These are phyloP conservation scores for Enteromius radiatus DNA, from an alignment of 2,797 vertebrate genomes.

Conservation along the genomic window DNA sequence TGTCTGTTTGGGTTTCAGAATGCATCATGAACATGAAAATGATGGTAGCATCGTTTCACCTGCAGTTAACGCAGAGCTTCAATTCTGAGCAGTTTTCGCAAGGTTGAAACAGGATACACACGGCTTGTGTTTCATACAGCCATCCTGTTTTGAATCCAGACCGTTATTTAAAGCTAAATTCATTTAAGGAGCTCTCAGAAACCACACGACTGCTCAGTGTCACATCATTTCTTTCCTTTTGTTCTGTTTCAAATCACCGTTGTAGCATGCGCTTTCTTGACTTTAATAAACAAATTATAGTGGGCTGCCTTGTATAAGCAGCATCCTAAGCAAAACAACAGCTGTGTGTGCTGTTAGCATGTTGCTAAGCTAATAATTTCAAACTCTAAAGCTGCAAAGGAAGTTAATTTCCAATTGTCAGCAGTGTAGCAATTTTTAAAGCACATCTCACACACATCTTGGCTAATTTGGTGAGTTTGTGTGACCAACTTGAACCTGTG, in stretches of 20 bases:
- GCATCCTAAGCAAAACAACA: background rate
- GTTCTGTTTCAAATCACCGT: conserved; percentile 9
- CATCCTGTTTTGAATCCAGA: conserved; percentile 40
- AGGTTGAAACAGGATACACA: conserved; percentile 50
- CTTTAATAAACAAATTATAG: background rate
- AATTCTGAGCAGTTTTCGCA: conserved; percentile 1
- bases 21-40: background rate
- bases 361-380: background rate
- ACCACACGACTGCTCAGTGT: conserved; percentile 36
- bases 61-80: background rate
- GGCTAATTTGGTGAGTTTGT: background rate
- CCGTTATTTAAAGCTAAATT: conserved; percentile 50
- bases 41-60: background rate
- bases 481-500: background rate
- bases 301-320: background rate
- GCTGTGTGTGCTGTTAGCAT: background rate
- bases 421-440: background rate
- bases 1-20: background rate
- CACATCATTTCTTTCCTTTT: conserved; percentile 25
- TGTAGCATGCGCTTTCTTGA: background rate
- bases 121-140: conserved; percentile 34
- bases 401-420: background rate
- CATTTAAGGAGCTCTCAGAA: conserved; percentile 45
- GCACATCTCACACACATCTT: background rate
- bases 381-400: background rate